A percentile compares a stretch with the other conserved stretches of the same genome.
Conservation (phyloP, 1,140 invertebrate species). For the Batillaria attramentaria region DNA sequence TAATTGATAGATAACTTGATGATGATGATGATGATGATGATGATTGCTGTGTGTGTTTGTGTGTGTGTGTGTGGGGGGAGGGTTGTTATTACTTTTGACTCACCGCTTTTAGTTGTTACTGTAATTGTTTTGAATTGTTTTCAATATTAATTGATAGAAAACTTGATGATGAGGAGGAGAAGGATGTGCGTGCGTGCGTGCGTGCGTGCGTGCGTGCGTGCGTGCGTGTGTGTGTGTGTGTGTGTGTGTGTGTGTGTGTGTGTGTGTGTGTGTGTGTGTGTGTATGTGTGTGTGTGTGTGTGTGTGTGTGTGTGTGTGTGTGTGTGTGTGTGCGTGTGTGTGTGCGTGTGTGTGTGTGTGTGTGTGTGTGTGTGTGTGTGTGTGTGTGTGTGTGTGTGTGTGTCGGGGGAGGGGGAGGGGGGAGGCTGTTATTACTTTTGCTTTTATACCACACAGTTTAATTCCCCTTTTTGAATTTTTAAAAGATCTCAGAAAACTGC, state of each 20-base stretch:
- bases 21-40: no score
- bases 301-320: neutral
- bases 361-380: no score
- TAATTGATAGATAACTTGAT: no score
- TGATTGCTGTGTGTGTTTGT: no score
- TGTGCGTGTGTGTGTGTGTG: no score
- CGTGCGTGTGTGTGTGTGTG: constrained; percentile 14
- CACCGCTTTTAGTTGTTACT: neutral
- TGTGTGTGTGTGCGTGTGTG: no score
- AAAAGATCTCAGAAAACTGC: no score
- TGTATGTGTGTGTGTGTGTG: constrained; percentile 8
- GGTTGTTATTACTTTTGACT: constrained; percentile 4
- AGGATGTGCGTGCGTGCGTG: constrained; percentile 1
- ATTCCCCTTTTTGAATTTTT: neutral
- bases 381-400: no score
- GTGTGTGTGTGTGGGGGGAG: no score
- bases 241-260: no score
- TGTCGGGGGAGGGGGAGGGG: no score
- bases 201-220: constrained; percentile 5
- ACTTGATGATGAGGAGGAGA: neutral
- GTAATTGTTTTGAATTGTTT: neutral
- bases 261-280: constrained; percentile 3
- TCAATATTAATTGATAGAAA: neutral
- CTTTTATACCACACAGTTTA: neutral
- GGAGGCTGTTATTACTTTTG: neutral